Conservation (phyloP, 2,113 vertebrate genomes). For the Pedetes capensis region DNA sequence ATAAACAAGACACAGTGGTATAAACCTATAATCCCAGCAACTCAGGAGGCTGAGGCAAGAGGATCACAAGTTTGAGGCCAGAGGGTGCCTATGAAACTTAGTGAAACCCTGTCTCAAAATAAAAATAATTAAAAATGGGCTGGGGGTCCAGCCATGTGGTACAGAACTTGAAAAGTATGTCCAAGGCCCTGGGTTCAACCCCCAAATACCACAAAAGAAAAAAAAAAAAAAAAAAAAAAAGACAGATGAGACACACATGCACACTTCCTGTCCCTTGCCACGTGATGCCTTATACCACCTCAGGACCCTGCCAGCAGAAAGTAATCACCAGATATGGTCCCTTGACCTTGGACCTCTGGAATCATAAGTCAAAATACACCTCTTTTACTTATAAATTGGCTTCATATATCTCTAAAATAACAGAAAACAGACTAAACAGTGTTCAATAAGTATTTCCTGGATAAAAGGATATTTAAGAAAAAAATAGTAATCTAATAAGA, state of each 20-base stretch:
- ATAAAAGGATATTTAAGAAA: constrained; percentile 12
- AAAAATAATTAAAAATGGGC: too few relatives aligned
- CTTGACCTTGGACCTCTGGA: not conserved
- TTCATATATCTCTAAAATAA: not conserved
- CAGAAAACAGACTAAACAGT: not conserved
- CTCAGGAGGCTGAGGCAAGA: too few relatives aligned
- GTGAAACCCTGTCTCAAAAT: too few relatives aligned
- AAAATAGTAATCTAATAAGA: not conserved
- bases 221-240: too few relatives aligned
- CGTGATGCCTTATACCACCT: not conserved
- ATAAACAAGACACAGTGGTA: too few relatives aligned
- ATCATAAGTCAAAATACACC: not conserved
- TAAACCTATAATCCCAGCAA: too few relatives aligned
- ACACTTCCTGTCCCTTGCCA: not conserved
- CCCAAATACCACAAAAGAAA: too few relatives aligned
- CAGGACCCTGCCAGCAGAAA: not conserved
- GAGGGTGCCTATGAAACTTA: too few relatives aligned
- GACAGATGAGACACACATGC: not conserved
- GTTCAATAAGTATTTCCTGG: not conserved
- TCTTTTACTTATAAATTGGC: not conserved
- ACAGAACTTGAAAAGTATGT: too few relatives aligned
- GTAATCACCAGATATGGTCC: not conserved
- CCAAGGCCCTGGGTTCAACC: too few relatives aligned
- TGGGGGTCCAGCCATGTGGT: too few relatives aligned
- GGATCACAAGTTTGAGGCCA: too few relatives aligned